Base-by-base conservation (phyloP, 2,113 vertebrate species). In the Calyptommatus sinebrachiatus region DNA sequence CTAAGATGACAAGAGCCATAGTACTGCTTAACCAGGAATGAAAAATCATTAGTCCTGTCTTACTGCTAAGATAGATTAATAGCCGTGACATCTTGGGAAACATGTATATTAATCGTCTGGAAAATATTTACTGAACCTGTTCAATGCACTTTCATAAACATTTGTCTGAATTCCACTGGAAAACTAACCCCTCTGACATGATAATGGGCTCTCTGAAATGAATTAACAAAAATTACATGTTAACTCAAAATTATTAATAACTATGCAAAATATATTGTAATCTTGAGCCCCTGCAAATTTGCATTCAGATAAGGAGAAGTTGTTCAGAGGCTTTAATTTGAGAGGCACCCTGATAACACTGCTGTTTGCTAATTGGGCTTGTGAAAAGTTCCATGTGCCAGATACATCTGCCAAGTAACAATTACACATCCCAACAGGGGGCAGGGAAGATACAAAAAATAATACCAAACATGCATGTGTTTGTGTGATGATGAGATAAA, bases 91-190 rank as follows among this genome's bases (percentile, higher is more conserved):
- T 18, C 2, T 31, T 74, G 50, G 63, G 20, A 88, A 79, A 79
- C 67, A 79, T 46, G 26, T 1, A 79, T 71, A 84, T 87, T 86
- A 22, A 57, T 87, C 66, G 80, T 66, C 71, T 81, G 28, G 81
- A 60, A 94, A 90, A 91, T 94, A 89, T 93, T 93, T 93, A 88
- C 80, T 75, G 78, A 89, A 53, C 73, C 72, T 67, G n/a, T 76
- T 82, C 10, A 84, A 28, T 26, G 21, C 6, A 91, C 53, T 29
- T 90, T 85, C 81, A 73, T 83, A 89, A 89, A 85, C 29, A 79
- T 84, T 90, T 87, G 14, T 79, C 72, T 84, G 53, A 29, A 84
- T 91, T 84, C 82, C 35, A 26, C 29, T 80, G 46, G 65, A 88
- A 89, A 86, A 50, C 76, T 86, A 90, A 83, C 26, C 21, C 57